phyloP scores from a whole-genome alignment of 2,888 invertebrate species.

The Epistrophe grossulariae region DNA sequence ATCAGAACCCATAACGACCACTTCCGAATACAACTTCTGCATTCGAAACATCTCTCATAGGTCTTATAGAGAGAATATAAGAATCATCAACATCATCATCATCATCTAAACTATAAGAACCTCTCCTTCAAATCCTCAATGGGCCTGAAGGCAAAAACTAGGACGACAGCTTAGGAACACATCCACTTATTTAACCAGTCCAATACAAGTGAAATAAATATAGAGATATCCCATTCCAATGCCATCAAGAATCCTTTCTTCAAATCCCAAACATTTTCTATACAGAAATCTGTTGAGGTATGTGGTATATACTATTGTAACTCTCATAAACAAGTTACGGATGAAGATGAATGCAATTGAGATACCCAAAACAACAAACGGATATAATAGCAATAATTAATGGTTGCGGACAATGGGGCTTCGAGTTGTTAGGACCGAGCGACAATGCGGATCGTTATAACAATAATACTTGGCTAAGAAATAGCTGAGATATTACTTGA shows the following conservation, averaged over 20 bases:
- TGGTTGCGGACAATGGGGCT: conserved; percentile 70
- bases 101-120: conserved; percentile 47
- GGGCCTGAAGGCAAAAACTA: conserved; percentile 26
- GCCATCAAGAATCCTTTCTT: conserved; percentile 49
- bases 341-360: conserved; percentile 63
- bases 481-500: conserved; percentile 25
- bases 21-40: conserved; percentile 54
- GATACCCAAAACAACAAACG: conserved; percentile 64
- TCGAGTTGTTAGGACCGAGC: conserved; percentile 16
- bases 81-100: conserved; percentile 42
- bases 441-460: conserved; percentile 43
- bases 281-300: background rate
- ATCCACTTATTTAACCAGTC: conserved; percentile 53
- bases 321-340: conserved; percentile 60
- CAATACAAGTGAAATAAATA: background rate
- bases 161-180: conserved; percentile 46
- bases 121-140: conserved; percentile 46
- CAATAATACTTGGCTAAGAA: conserved; percentile 38
- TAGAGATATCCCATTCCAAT: conserved; percentile 25
- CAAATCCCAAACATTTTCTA: background rate
- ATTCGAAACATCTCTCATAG: conserved; percentile 41
- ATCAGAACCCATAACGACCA: conserved; percentile 25
- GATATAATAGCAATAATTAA: conserved; percentile 75
- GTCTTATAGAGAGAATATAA: conserved; percentile 18
- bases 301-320: conserved; percentile 33